A percentile compares a stretch with the other conserved stretches of the same genome.
phyloP scores from a whole-genome alignment of 2,888 invertebrate species.

The Caradrina kadenii region DNA sequence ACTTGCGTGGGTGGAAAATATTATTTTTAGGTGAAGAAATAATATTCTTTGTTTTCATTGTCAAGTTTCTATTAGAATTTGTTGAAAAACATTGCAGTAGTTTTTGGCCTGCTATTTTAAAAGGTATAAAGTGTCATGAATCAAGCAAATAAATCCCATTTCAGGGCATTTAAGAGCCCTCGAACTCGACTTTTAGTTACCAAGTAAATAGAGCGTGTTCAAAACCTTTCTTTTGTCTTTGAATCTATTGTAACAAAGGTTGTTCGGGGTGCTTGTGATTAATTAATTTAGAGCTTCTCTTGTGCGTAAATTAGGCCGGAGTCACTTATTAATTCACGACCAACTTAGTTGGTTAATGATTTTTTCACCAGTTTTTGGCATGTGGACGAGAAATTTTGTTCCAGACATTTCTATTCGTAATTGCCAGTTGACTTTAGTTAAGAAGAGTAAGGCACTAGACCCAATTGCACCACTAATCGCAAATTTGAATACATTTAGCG shows the following conservation, averaged over 20 bases:
- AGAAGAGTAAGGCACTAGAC: neutral
- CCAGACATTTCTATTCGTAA: slow-evolving; percentile 1
- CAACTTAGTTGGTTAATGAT: slow-evolving; percentile 2
- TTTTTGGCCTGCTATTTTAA: too few relatives aligned
- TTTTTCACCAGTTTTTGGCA: slow-evolving; percentile 20
- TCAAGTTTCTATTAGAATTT: slow-evolving; percentile 18
- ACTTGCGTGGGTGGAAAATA: slow-evolving; percentile 55
- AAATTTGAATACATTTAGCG: neutral
- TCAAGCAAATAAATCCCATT: too few relatives aligned
- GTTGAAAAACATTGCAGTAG: too few relatives aligned
- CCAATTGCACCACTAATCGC: neutral
- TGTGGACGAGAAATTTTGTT: neutral
- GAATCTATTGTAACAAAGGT: slow-evolving; percentile 52
- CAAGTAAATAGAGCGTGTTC: slow-evolving; percentile 20
- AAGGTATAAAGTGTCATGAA: too few relatives aligned
- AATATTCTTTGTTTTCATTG: slow-evolving; percentile 31
- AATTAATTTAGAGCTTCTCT: slow-evolving; percentile 34
- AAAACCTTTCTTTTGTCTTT: slow-evolving; percentile 44
- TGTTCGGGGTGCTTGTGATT: slow-evolving; percentile 6
- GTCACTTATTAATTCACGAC: slow-evolving; percentile 27
- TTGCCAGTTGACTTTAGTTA: neutral
- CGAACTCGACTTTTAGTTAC: neutral
- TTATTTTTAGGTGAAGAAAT: slow-evolving; percentile 32
- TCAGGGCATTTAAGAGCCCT: neutral
- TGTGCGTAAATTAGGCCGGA: slow-evolving; percentile 10